Base-by-base conservation (phyloP, 2,888 invertebrate genomes). In the Latrodectus elegans region DNA sequence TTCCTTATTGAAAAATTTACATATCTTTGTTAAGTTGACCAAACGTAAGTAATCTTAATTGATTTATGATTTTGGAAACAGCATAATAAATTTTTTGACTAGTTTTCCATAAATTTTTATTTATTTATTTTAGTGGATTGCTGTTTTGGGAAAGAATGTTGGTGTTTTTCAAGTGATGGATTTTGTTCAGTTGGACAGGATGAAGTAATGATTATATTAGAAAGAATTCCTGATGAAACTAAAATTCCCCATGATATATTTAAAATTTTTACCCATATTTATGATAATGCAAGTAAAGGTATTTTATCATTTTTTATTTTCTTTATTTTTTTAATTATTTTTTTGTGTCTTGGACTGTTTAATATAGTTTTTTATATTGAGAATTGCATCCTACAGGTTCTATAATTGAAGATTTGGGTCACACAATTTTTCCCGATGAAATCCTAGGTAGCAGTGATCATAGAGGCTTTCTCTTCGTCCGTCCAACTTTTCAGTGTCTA, bases 141-240 rank as follows among this genome's bases (percentile, higher is more conserved):
- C 67, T 89, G 88, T n/a, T 86, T 80, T 83, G 88, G 88, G 53
- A 83, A 83, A 72, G 83, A 89, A 77, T 90, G 89, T 88, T 96
- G 96, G 94, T 95, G 95, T 91, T 95, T 96, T 90, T 94, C 95
- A 38, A 95, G 96, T 0, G 93, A 94, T 90, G 97, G 97, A 15
- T 93, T 97, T 92, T 95, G 95, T 87, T 95, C 95, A 85, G 96
- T 96, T 22, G 96, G 96, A 3, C 96, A 96, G 91, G 96, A 96
- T 91, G 97, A 97, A 92, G 93, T 97, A 26, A 94, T 96, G 72
- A 94, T 96, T 84, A 91, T 96, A 65, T 92, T 97, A 38, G 96
- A 96, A 92, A 91, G 92, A 84, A 92, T 94, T 55, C 93, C 94
- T 10, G 94, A 94, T 80, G 95, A 95, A 91, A 93, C 93, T 76